Base-by-base conservation (phyloP, 1,140 invertebrate species). In the Hycleus phaleratus region DNA sequence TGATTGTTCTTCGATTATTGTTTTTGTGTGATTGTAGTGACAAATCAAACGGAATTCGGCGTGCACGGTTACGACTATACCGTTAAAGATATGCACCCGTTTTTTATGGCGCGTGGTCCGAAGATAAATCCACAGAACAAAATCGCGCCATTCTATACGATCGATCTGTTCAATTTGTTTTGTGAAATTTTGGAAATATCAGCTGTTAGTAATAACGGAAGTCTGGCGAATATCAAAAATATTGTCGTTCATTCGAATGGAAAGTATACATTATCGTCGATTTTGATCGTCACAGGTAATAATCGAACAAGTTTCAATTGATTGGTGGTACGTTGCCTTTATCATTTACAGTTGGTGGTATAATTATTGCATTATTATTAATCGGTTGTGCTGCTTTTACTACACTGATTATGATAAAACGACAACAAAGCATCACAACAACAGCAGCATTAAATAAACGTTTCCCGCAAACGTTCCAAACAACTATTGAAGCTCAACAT, bases 31-130 rank as follows among this genome's bases (percentile, higher is more conserved):
- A 32, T 32, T 32, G 1, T 32, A 81, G 76, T 79, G 38, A 77
- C 73, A 47, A 68, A 72, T 60, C 58, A 70, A 38, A 72, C 74
- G n/a, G 70, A 75, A 66, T 83, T 81, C 69, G 86, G 85, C 2
- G 66, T 79, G n/a, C 85, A 88, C 68, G 86, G 86, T 2, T 88
- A 86, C 63, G 79, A 83, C 58, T 85, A 85, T 60, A 69, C 70
- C 10, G 66, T 73, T 2, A 50, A 60, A 38, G 72, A 75, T 10
- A 88, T 88, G 86, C 78, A 81, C 66, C 81, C 85, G 26, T 81
- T 85, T 59, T 88, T 88, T 63, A 77, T 88, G 53, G 86, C 84
- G 0, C 73, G 75, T 51, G 86, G 87, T 5, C 85, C 86, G 44
- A 74, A 77, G 26, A 83, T 89, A 68, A 74, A 77, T 61, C 61